phyloP scores from a whole-genome alignment of 2,113 vertebrate species.

The Cinclus cinclus region DNA sequence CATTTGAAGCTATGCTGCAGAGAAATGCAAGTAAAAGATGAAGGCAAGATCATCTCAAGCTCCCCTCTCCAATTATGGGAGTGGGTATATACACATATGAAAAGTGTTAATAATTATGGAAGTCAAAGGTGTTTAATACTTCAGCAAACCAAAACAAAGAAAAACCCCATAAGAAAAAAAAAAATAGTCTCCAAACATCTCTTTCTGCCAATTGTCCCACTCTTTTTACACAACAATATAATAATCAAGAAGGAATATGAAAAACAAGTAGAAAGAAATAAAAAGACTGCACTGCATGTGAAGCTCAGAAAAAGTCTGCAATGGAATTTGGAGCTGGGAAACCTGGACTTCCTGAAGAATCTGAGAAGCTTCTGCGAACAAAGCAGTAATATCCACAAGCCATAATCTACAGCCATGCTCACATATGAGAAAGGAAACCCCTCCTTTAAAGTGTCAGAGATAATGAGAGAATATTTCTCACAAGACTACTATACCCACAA shows the following conservation, averaged over 20 bases:
- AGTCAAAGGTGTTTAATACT: background rate
- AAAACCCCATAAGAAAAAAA: background rate
- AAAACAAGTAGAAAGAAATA: background rate
- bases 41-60: background rate
- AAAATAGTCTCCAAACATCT: background rate
- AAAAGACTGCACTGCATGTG: background rate
- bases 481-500: background rate
- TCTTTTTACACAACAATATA: background rate
- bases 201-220: background rate
- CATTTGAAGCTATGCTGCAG: background rate
- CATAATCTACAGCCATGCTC: background rate
- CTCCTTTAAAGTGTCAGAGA: background rate
- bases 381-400: background rate
- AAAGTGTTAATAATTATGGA: background rate
- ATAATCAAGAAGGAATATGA: background rate
- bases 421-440: background rate
- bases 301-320: background rate
- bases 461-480: background rate
- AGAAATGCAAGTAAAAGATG: background rate
- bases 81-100: accelerated
- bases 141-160: background rate
- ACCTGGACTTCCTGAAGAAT: slow-evolving; percentile 27
- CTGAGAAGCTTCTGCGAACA: background rate
- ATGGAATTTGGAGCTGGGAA: background rate
- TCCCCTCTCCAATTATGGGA: accelerated